phyloP scores from a whole-genome alignment of 2,797 vertebrate species.

The Erpetoichthys calabaricus region DNA sequence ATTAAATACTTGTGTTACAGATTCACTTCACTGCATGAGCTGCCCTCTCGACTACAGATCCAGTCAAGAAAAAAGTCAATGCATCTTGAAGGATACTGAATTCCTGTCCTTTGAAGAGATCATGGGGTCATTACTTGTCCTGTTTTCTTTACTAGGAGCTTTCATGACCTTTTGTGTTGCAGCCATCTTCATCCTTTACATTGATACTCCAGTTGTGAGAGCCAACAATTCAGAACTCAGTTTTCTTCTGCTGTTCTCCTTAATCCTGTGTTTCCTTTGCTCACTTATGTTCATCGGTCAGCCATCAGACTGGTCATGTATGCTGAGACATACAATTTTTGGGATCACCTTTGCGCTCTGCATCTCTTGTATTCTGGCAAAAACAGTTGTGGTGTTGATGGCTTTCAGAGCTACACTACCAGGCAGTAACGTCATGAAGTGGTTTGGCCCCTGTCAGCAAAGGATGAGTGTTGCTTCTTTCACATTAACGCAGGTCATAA shows the following conservation, averaged over 20 bases:
- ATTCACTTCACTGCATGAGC: conserved; percentile 26
- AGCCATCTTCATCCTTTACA: conserved; percentile 31
- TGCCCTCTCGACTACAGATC: conserved; percentile 33
- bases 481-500: conserved; percentile 30
- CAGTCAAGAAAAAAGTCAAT: conserved; percentile 24
- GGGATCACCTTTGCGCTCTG: conserved; percentile 30
- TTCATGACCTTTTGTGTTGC: conserved; percentile 25
- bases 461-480: conserved; percentile 25
- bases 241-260: conserved; percentile 26
- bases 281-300: conserved; percentile 30
- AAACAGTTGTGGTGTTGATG: conserved; percentile 30
- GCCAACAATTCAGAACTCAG: conserved; percentile 34
- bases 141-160: conserved; percentile 34
- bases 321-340: conserved; percentile 27
- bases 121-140: conserved; percentile 40
- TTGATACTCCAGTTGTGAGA: conserved; percentile 32
- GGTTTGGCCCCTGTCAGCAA: conserved; percentile 29
- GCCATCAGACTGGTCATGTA: conserved; percentile 29
- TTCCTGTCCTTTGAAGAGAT: conserved; percentile 28
- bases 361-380: conserved; percentile 30
- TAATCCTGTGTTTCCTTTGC: conserved; percentile 31
- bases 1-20: conserved; percentile 14
- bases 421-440: conserved; percentile 26
- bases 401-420: conserved; percentile 26
- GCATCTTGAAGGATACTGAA: conserved; percentile 27